Percentiles rank a stretch among this genome's conserved stretches.
phyloP scores from a whole-genome alignment of 2,797 vertebrate species.

The Parauchenoglanis ngamensis region DNA sequence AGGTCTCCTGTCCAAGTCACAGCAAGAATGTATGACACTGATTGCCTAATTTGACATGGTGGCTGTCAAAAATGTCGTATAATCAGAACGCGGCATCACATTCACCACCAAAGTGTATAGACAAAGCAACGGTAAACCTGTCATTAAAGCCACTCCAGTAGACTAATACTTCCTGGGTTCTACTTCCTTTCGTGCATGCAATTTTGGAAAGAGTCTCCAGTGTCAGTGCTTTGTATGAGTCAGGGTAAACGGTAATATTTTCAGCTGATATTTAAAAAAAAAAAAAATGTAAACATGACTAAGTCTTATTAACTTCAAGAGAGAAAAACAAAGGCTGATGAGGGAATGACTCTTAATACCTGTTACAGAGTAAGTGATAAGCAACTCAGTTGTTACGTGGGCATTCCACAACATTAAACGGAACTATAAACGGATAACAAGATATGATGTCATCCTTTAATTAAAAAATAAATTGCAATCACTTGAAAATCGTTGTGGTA shows the following conservation, averaged over 20 bases:
- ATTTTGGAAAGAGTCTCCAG: background rate
- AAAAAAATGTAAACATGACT: background rate
- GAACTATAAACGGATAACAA: background rate
- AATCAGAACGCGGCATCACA: background rate
- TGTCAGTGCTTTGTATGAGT: background rate
- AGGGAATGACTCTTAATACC: background rate
- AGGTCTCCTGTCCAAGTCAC: no score
- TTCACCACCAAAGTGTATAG: background rate
- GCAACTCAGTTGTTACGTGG: background rate
- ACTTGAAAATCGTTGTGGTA: background rate
- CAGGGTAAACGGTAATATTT: background rate
- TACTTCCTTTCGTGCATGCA: background rate
- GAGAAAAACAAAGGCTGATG: background rate
- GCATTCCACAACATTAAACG: background rate
- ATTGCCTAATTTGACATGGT: no score
- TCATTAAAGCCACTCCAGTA: background rate
- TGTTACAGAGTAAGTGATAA: background rate
- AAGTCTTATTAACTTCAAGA: background rate
- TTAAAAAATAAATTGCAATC: background rate
- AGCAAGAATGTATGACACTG: no score
- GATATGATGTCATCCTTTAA: background rate
- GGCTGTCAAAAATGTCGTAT: no score
- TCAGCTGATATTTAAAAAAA: background rate
- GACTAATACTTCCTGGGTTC: background rate
- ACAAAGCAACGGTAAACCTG: no score